Evolutionary conservation across 2,113 vertebrate species (phyloP).

Genomic region (Mastomys coucha): DNA sequence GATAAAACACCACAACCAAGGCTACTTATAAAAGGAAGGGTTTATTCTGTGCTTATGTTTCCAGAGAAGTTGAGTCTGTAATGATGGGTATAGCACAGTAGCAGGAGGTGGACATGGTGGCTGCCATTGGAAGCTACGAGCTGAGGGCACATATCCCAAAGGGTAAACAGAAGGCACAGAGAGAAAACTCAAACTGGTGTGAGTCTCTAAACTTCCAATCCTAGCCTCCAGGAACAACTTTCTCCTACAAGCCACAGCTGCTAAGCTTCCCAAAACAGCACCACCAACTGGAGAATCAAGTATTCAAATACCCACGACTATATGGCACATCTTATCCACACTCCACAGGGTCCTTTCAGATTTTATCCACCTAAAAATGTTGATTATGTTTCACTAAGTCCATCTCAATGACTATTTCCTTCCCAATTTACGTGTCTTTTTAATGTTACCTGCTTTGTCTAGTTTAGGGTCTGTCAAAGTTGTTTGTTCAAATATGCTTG

Average conservation of each 20-base stretch:
- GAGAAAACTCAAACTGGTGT: background rate
- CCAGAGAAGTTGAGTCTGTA: background rate
- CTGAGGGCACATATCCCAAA: background rate
- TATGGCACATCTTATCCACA: background rate
- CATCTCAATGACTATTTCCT: background rate
- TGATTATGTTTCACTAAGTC: background rate
- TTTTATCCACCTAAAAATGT: constrained; percentile 24
- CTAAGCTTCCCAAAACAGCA: background rate
- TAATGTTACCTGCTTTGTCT: background rate
- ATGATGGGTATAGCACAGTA: background rate
- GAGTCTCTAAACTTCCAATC: background rate
- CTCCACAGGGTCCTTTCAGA: background rate
- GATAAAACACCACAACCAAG: background rate
- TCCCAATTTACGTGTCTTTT: background rate
- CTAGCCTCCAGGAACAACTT: background rate
- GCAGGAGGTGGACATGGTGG: background rate
- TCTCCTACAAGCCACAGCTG: background rate
- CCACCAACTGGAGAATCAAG: background rate
- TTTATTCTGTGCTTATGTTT: background rate
- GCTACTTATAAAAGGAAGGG: background rate
- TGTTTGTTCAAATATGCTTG: background rate
- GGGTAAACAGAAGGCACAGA: background rate
- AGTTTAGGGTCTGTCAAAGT: background rate
- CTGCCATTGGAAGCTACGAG: background rate
- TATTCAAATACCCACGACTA: background rate